Conservation (phyloP, 2,113 vertebrate genomes). For the Atherinomorus stipes region DNA sequence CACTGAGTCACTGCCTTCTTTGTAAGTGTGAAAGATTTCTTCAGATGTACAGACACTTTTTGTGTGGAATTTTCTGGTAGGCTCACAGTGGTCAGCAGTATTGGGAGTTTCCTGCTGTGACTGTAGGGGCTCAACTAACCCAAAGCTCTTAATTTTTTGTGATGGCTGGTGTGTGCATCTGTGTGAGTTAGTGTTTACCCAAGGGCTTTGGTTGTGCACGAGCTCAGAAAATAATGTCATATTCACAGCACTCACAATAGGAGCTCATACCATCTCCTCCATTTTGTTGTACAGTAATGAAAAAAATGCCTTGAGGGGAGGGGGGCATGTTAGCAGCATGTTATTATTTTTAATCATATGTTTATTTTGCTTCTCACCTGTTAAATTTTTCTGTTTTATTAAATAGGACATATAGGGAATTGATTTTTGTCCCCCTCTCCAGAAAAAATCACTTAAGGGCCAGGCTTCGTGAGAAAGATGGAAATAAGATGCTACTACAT, state of each 20-base stretch:
- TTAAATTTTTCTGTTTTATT: constrained; percentile 58
- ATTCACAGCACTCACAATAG: constrained; percentile 45
- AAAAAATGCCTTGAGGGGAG: constrained; percentile 25
- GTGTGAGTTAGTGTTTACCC: constrained; percentile 27
- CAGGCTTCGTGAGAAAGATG: constrained; percentile 42
- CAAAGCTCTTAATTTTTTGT: constrained; percentile 66
- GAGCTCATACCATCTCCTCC: constrained; percentile 43
- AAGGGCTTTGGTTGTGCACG: constrained; percentile 12
- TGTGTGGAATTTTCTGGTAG: constrained; percentile 11
- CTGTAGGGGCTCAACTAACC: constrained; percentile 50
- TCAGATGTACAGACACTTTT: constrained; percentile 8
- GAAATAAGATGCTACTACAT: constrained; percentile 65
- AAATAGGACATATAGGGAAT: constrained; percentile 10
- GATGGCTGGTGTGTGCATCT: constrained; percentile 41
- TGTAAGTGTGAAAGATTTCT: constrained; percentile 55
- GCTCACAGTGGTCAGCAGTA: constrained; percentile 54
- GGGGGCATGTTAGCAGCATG: constrained; percentile 65
- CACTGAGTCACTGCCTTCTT: constrained; percentile 55
- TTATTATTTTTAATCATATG: constrained; percentile 64
- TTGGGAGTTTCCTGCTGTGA: constrained; percentile 46
- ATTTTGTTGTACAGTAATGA: constrained; percentile 44
- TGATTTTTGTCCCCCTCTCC: constrained; percentile 26
- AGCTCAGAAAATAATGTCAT: constrained; percentile 52
- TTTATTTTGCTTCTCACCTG: constrained; percentile 56
- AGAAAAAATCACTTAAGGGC: constrained; percentile 37